These are phyloP conservation scores for Omphaloscelis lunosa DNA, from an alignment of 2,888 invertebrate genomes.

Conservation along the genomic window DNA sequence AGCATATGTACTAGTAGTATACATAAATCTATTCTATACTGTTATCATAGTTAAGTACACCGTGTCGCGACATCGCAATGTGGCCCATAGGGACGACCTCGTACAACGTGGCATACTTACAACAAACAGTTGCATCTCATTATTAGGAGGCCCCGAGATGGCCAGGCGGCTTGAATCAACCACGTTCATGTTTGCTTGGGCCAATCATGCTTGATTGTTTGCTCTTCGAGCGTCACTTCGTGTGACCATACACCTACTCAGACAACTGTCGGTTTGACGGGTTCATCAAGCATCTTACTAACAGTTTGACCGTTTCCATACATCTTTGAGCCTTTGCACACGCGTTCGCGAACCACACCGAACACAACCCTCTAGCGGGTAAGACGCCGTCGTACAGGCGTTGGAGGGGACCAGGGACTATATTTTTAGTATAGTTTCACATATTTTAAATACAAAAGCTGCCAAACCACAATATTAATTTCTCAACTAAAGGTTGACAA, in stretches of 20 bases:
- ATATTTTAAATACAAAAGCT: background rate
- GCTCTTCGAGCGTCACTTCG: background rate
- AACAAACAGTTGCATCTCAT: background rate
- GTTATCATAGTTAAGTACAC: background rate
- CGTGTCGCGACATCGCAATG: background rate
- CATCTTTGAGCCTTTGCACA: background rate
- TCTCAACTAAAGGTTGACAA: background rate
- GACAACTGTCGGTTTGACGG: background rate
- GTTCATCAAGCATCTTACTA: background rate
- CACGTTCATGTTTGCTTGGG: background rate
- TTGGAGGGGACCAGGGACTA: background rate
- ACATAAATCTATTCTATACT: slow-evolving; percentile 37
- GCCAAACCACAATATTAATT: background rate
- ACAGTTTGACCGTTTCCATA: background rate
- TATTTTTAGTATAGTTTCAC: background rate
- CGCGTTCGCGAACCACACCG: no score
- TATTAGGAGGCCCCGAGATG: background rate
- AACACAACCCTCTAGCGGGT: background rate
- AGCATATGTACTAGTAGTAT: slow-evolving; percentile 54
- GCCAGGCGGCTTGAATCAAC: background rate
- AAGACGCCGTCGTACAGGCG: background rate
- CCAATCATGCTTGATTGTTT: background rate
- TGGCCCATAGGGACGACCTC: background rate
- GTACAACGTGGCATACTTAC: background rate
- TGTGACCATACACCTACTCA: background rate